Conservation (phyloP, 2,113 vertebrate species). For the Naja naja region DNA sequence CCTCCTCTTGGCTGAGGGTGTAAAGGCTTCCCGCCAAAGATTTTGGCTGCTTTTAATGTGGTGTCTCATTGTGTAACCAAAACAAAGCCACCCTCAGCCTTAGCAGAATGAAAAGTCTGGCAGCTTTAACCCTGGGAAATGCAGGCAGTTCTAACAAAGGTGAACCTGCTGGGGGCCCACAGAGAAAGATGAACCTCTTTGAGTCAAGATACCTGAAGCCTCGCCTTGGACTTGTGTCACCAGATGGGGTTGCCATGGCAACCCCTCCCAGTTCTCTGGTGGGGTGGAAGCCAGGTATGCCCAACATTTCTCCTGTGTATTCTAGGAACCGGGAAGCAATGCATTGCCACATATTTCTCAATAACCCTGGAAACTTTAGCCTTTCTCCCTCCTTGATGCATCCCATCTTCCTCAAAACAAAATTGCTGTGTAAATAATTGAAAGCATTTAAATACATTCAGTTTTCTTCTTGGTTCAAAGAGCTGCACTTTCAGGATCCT, state of each 20-base stretch:
- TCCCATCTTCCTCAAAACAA: neutral
- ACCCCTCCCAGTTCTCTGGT: neutral
- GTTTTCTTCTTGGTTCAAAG: neutral
- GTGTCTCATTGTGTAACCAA: slow-evolving; percentile 1
- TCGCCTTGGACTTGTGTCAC: neutral
- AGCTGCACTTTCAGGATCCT: neutral
- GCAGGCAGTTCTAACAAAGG: slow-evolving; percentile 35
- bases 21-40: neutral
- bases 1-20: neutral
- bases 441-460: neutral
- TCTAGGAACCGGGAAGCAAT: neutral
- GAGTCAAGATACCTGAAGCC: slow-evolving; percentile 11
- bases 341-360: neutral
- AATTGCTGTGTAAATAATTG: neutral
- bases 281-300: neutral
- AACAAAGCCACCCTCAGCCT: slow-evolving; percentile 26
- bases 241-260: slow-evolving; percentile 1
- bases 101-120: slow-evolving; percentile 16
- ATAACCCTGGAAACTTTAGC: neutral
- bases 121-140: slow-evolving; percentile 31
- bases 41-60: neutral
- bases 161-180: slow-evolving; percentile 22
- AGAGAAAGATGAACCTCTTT: slow-evolving; percentile 20
- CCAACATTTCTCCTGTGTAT: neutral
- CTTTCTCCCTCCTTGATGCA: neutral